Percentiles rank a stretch among this genome's conserved stretches.
phyloP scores from a whole-genome alignment of 2,888 invertebrate species.

The Protonemura montana region DNA sequence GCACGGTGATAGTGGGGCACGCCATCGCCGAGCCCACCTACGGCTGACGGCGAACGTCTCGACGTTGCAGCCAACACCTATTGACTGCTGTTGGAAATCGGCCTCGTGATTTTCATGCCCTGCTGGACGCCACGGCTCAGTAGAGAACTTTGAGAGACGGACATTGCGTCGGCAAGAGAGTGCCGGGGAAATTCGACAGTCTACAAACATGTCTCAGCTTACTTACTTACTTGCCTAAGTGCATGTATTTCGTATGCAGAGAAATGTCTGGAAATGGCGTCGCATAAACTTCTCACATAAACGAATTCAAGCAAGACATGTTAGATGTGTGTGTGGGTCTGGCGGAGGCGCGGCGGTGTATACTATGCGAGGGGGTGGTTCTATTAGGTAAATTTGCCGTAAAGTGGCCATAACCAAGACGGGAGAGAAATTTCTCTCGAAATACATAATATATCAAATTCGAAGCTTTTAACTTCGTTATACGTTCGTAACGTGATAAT shows the following conservation, averaged over 20 bases:
- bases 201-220: conserved; percentile 24
- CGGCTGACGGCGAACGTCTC: background rate
- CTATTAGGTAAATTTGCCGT: conserved; percentile 15
- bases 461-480: conserved; percentile 38
- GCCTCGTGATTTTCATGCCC: background rate
- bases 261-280: background rate
- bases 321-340: background rate
- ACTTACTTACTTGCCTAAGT: conserved; percentile 18
- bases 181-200: background rate
- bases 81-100: background rate
- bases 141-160: background rate
- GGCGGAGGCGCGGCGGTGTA: background rate
- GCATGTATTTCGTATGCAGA: conserved; percentile 8
- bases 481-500: conserved; percentile 27
- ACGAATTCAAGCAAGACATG: conserved; percentile 10
- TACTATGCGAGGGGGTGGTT: background rate
- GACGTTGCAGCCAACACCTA: background rate
- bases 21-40: background rate
- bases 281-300: conserved; percentile 14
- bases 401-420: background rate
- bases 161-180: conserved; percentile 20
- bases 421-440: conserved; percentile 25
- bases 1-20: background rate
- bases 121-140: background rate
- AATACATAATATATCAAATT: conserved; percentile 26